Conservation (phyloP, 2,888 invertebrate genomes). For the Aproaerema taeniolella region DNA sequence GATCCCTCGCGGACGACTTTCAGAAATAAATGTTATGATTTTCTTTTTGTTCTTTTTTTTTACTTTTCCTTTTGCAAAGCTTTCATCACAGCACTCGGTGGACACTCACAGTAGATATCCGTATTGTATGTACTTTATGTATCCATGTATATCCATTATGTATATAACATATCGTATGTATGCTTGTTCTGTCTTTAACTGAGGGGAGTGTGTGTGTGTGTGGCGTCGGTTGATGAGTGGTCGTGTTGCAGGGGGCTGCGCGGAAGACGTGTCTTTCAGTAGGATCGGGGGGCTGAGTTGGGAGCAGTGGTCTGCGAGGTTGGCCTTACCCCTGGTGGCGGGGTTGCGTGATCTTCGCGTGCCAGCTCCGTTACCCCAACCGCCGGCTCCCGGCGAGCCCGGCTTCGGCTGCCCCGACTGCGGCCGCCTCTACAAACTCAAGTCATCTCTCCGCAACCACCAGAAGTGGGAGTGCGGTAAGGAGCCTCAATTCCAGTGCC, state of each 20-base stretch:
- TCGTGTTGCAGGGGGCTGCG: constrained; percentile 51
- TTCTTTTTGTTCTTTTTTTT: constrained; percentile 62
- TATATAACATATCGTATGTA: constrained; percentile 39
- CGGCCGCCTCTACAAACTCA: constrained; percentile 90
- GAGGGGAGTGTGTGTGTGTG: constrained; percentile 59
- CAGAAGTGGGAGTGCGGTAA: constrained; percentile 93
- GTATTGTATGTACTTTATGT: constrained; percentile 33
- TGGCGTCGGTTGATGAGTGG: constrained; percentile 32
- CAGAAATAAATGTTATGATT: constrained; percentile 63
- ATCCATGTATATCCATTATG: constrained; percentile 27
- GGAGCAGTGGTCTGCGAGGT: constrained; percentile 85
- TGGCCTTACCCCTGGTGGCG: constrained; percentile 83
- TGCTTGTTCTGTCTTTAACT: constrained; percentile 64
- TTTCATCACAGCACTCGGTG: constrained; percentile 76
- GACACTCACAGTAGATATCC: constrained; percentile 64
- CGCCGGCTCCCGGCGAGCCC: constrained; percentile 60
- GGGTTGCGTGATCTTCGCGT: constrained; percentile 77
- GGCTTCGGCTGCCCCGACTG: constrained; percentile 88
- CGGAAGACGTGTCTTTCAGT: constrained; percentile 83
- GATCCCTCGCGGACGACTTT: constrained; percentile 18
- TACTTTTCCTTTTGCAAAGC: constrained; percentile 66
- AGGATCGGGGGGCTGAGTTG: constrained; percentile 82
- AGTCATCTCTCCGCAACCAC: constrained; percentile 89
- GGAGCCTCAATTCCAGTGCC: constrained; percentile 89
- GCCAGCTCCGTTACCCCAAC: constrained; percentile 50